These are phyloP conservation scores for Okapia johnstoni DNA, from an alignment of 2,113 vertebrate genomes.

Conservation along the genomic window DNA sequence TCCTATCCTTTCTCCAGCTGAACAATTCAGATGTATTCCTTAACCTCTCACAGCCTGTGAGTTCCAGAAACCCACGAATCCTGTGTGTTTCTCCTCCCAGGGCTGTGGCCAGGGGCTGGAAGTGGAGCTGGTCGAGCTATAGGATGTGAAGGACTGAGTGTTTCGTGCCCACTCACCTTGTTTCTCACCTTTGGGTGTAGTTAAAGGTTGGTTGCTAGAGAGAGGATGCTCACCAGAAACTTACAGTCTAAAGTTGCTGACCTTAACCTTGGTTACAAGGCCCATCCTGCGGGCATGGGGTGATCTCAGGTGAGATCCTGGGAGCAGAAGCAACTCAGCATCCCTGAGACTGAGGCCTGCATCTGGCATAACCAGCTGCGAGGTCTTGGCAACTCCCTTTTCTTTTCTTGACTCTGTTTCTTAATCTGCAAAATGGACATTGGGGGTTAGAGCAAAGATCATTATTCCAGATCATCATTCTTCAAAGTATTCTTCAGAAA, in stretches of 20 bases:
- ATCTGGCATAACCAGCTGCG: not conserved
- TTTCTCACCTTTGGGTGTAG: not conserved
- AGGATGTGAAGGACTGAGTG: not conserved
- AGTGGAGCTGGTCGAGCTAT: not conserved
- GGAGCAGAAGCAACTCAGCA: not conserved
- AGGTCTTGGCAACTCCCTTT: not conserved
- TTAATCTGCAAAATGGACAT: not conserved
- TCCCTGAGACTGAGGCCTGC: not conserved
- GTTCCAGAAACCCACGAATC: not conserved
- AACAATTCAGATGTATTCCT: not conserved
- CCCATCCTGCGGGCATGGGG: too few relatives aligned
- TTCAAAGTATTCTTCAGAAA: not conserved
- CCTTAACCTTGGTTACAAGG: not conserved
- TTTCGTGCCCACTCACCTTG: rapidly evolving
- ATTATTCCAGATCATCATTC: not conserved
- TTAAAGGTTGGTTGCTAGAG: not conserved
- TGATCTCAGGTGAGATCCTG: not conserved
- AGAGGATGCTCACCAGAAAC: not conserved
- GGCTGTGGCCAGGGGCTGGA: not conserved
- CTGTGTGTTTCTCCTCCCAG: not conserved
- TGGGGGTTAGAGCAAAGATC: not conserved
- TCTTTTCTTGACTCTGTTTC: not conserved
- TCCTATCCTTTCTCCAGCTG: not conserved
- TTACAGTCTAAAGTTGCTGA: not conserved
- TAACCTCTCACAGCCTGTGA: not conserved